Base-by-base conservation (phyloP, 2,797 vertebrate genomes). In the Loris lydekkerianus region DNA sequence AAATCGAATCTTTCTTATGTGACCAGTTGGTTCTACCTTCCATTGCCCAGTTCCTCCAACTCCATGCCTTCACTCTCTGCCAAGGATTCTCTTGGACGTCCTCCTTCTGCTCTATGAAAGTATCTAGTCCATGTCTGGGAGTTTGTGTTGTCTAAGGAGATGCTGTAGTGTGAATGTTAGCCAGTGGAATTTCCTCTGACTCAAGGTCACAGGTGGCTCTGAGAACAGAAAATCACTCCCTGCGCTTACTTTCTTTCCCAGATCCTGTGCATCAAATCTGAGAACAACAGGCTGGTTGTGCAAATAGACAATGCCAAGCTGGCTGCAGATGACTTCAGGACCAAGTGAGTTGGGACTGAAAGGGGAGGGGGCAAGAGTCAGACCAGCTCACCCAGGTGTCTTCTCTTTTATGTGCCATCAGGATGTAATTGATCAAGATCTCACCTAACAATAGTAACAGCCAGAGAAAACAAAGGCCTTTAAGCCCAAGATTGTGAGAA, bases 251-350 rank as follows among this genome's bases (percentile, higher is more conserved):
- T 80, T 76, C 84, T 83, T 65, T 80, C 72, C 56, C 81, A 97
- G 97, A 96, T 97, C 43, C 65, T 98, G 86, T 97, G 89, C 20
- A 23, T 56, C 80, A 86, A 91, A 91, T 95, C 95, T 25, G 96
- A 98, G 80, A 97, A 97, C 83, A 96, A 89, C 34, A 96, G 93
- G 73, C 93, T 97, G 92, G 93, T 95, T 0, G 72, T 95, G 25
- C 97, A 97, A 34, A 88, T 87, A 23, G 97, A 97, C 80, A 95
- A 96, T 76, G 94, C 96, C 80, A 96, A 93, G 49, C 18, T 98
- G 92, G 96, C 96, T 21, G 91, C 93, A 8, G 97, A 97, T 58
- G 96, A 98, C 91, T 97, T 96, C 91, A 95, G 95, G 78, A 96
- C 92, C 89, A 96, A 98, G 95, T 96, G 92, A 95, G 89, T 76